A percentile compares a stretch with the other conserved stretches of the same genome.
These are phyloP conservation scores for Ferrisia virgata DNA, from an alignment of 2,888 invertebrate genomes.

Conservation along the genomic window DNA sequence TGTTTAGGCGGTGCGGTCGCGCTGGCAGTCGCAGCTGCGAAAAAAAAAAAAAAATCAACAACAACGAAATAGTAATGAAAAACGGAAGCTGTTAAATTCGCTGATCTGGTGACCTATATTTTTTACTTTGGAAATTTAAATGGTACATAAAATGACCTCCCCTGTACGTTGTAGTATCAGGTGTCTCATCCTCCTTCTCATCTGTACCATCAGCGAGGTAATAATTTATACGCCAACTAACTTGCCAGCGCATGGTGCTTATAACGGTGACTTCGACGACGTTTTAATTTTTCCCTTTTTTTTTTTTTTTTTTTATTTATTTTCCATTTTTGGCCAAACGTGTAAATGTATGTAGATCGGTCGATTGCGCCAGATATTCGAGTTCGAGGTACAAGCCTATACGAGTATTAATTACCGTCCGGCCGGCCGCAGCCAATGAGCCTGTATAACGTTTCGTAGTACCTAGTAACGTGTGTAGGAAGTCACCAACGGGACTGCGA, in stretches of 20 bases:
- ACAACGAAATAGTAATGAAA: not conserved
- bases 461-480: not conserved
- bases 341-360: not conserved
- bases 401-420: not conserved
- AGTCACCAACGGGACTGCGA: not conserved
- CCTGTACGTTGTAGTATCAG: not conserved
- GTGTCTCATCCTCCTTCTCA: not conserved
- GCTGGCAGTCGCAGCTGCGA: not conserved
- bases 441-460: too few species aligned
- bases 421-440: too few species aligned
- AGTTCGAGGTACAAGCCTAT: too few species aligned
- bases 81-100: slow-evolving; percentile 30
- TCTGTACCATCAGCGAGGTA: not conserved
- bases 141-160: not conserved
- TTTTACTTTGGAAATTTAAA: not conserved
- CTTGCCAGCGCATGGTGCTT: not conserved
- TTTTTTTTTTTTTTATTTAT: not conserved
- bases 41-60: not conserved
- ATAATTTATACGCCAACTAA: not conserved
- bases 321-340: not conserved
- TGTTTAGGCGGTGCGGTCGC: not conserved
- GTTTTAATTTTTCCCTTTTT: not conserved
- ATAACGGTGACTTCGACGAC: not conserved
- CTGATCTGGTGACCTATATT: slow-evolving; percentile 27
- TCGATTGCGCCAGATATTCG: not conserved